Base-by-base conservation (phyloP, 2,113 vertebrate species). In the Thermophis baileyi region DNA sequence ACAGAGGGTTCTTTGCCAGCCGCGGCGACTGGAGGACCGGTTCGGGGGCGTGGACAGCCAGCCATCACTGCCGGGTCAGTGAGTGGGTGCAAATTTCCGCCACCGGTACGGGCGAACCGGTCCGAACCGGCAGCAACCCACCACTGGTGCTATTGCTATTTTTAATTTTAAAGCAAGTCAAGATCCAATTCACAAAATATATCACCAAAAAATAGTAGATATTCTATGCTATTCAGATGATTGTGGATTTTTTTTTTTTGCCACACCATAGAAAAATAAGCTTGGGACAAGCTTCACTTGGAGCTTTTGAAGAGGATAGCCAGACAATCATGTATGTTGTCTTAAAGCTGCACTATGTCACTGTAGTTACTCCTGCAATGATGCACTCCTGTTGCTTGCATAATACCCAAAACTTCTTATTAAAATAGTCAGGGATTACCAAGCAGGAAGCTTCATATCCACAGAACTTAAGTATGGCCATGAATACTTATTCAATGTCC, bases 161-260 rank as follows among this genome's bases (percentile, higher is more conserved):
- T 96, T 96, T 94, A 96, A 96, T 91, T 87, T 22, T 47, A 55
- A 94, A 93, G 24, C 35, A 9, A 0, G 0, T 86, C 46, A 47
- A 20, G 8, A 81, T 47, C 51, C 90, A 40, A 91, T 92, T 93
- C 92, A 92, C 50, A 85, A n/a, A 27, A 69, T 16, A n/a, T n/a
- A 69, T n/a, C 60, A 69, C 12, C 57, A 44, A 9, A 92, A 81
- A 74, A 91, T 93, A 88, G 6, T 1, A 40, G 22, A 2, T 40
- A 50, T 9, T 69, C 6, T n/a, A 63, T 85, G 74, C 8, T 46
- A 49, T 81, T 81, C 40, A 49, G 16, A 18, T 11, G 24, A 0
- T 54, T 85, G 6, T 40, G 24, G 6, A 25, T 8, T 51, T 47
- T 47, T 60, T 27, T 22, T 54, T 22, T 25, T 24, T 6, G 53